Evolutionary conservation across 1,140 invertebrate species (phyloP).

Genomic region (Camponotus pennsylvanicus): DNA sequence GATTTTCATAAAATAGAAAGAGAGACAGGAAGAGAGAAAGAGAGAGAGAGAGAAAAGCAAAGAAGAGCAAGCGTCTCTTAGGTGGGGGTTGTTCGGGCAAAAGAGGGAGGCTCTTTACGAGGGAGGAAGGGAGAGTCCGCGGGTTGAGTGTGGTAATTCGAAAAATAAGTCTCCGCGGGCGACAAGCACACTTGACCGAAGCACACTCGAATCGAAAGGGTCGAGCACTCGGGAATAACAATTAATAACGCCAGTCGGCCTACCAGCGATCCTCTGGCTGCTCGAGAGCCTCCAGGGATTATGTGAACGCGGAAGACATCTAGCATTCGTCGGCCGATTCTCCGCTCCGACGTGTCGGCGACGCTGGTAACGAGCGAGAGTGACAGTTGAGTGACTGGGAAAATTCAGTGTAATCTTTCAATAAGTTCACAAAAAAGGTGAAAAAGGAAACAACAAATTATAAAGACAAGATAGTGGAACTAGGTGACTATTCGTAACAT

Average conservation of each 20-base stretch:
- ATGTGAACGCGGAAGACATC: slow-evolving; percentile 52
- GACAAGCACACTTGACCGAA: slow-evolving; percentile 85
- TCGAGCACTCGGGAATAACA: slow-evolving; percentile 72
- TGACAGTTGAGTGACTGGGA: neutral
- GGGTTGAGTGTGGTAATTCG: slow-evolving; percentile 82
- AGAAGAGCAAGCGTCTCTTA: slow-evolving; percentile 27
- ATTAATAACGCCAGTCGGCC: slow-evolving; percentile 65
- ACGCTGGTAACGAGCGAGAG: neutral
- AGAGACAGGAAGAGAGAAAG: slow-evolving; percentile 32
- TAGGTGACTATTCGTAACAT: slow-evolving; percentile 17
- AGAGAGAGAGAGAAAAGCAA: slow-evolving; percentile 34
- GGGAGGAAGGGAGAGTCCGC: slow-evolving; percentile 59
- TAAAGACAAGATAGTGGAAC: neutral
- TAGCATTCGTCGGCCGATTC: slow-evolving; percentile 21
- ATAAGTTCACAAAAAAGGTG: neutral
- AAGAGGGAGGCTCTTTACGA: slow-evolving; percentile 70
- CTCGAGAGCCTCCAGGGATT: slow-evolving; percentile 24
- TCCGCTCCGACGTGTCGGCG: slow-evolving; percentile 23
- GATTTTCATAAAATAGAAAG: neutral
- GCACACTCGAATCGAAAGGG: slow-evolving; percentile 82
- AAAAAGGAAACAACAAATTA: neutral
- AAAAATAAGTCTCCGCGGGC: slow-evolving; percentile 80
- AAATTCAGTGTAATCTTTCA: neutral
- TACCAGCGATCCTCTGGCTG: slow-evolving; percentile 36
- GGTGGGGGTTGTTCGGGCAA: slow-evolving; percentile 62